Evolutionary conservation across 2,113 vertebrate species (phyloP).

Genomic region (Aegithalos caudatus): DNA sequence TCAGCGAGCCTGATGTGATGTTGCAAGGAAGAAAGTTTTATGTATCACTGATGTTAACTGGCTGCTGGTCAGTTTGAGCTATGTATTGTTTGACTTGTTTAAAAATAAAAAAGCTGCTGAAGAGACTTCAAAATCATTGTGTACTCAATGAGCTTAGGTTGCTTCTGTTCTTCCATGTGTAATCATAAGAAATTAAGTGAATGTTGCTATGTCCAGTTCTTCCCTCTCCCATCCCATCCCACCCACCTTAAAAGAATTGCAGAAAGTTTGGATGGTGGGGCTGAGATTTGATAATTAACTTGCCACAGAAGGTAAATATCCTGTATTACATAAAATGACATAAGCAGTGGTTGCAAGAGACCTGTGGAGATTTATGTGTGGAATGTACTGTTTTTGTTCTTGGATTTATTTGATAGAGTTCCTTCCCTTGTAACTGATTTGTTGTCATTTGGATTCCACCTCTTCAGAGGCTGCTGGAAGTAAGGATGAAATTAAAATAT

Average conservation of each 20-base stretch:
- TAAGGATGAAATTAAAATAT: not conserved
- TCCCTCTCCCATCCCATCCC: not conserved
- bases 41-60: not conserved
- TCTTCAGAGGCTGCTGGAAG: slow-evolving; percentile 24
- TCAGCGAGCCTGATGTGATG: not conserved
- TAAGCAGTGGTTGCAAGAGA: not conserved
- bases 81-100: not conserved
- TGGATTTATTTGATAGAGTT: slow-evolving; percentile 19
- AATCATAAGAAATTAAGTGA: not conserved
- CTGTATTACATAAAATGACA: not conserved
- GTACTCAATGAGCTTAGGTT: not conserved
- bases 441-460: not conserved
- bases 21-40: not conserved
- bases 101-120: not conserved
- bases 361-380: not conserved
- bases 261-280: not conserved
- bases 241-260: not conserved
- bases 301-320: not conserved
- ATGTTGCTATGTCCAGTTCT: not conserved
- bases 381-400: not conserved
- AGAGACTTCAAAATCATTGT: not conserved
- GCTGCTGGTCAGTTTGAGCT: not conserved
- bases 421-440: not conserved
- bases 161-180: not conserved
- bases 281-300: not conserved